Conservation (phyloP, 2,113 vertebrate species). For the Isurus oxyrinchus region DNA sequence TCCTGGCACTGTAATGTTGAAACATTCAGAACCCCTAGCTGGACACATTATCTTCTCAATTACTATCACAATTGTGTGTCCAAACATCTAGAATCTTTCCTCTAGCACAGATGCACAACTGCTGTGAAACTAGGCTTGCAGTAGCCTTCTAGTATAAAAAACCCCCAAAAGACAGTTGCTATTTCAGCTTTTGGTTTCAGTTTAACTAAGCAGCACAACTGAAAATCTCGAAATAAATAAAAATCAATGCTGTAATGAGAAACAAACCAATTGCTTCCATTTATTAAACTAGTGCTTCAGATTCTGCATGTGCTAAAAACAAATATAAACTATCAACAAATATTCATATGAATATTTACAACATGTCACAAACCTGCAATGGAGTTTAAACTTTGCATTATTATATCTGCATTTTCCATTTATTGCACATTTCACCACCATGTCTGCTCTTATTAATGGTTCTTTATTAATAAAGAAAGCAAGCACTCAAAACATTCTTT, state of each 20-base stretch:
- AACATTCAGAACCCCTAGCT: background rate
- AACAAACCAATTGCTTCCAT: background rate
- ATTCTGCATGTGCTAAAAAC: background rate
- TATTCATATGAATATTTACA: background rate
- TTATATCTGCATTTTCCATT: background rate
- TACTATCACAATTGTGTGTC: background rate
- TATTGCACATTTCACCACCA: background rate
- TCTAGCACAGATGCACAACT: background rate
- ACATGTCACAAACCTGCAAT: background rate
- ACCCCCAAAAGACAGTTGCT: background rate
- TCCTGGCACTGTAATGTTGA: background rate
- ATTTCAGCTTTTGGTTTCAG: background rate
- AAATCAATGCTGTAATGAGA: background rate
- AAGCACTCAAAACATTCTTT: background rate
- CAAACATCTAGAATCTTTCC: background rate
- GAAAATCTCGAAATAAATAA: background rate
- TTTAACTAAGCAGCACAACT: background rate
- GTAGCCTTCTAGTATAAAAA: background rate
- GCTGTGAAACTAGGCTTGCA: background rate
- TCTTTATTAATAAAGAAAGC: background rate
- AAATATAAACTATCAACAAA: constrained; percentile 3
- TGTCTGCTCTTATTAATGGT: background rate
- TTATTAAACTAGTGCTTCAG: background rate
- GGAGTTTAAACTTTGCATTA: background rate
- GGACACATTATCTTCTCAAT: constrained; percentile 2